Conservation (phyloP, 2,888 invertebrate genomes). For the Conops quadrifasciatus region DNA sequence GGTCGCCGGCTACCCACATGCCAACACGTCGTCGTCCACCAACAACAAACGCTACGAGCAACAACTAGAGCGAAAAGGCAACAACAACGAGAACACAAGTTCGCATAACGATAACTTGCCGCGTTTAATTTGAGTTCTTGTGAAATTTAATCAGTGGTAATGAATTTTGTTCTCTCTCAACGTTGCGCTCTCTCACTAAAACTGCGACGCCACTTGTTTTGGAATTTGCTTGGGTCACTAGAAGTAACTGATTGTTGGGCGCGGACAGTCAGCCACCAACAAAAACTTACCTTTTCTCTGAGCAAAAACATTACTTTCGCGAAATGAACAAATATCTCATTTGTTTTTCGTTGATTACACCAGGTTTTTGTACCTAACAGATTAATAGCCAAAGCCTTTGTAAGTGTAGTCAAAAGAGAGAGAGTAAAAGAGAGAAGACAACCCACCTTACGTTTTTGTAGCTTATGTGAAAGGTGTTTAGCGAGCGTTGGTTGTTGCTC, state of each 20-base stretch:
- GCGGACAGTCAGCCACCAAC: too few relatives aligned
- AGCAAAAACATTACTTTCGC: too few relatives aligned
- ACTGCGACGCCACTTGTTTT: too few relatives aligned
- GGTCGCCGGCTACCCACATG: neutral
- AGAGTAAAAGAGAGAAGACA: neutral
- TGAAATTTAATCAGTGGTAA: slow-evolving; percentile 32
- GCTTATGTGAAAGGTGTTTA: too few relatives aligned
- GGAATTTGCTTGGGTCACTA: too few relatives aligned
- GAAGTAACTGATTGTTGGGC: too few relatives aligned
- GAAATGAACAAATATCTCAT: too few relatives aligned
- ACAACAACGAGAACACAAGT: neutral
- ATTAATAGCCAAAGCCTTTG: neutral
- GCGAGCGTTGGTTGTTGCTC: too few relatives aligned
- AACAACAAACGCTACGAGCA: neutral
- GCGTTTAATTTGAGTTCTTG: slow-evolving; percentile 27
- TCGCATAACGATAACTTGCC: slow-evolving; percentile 9
- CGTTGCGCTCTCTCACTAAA: neutral
- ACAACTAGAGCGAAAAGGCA: neutral
- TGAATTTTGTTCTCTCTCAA: neutral
- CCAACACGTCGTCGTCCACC: slow-evolving; percentile 17
- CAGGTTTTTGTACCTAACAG: too few relatives aligned
- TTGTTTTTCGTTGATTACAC: too few relatives aligned
- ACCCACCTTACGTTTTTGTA: too few relatives aligned
- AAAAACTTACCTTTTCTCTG: too few relatives aligned
- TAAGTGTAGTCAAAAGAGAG: neutral